Conservation (phyloP, 2,113 vertebrate genomes). For the Nycticorax nycticorax region DNA sequence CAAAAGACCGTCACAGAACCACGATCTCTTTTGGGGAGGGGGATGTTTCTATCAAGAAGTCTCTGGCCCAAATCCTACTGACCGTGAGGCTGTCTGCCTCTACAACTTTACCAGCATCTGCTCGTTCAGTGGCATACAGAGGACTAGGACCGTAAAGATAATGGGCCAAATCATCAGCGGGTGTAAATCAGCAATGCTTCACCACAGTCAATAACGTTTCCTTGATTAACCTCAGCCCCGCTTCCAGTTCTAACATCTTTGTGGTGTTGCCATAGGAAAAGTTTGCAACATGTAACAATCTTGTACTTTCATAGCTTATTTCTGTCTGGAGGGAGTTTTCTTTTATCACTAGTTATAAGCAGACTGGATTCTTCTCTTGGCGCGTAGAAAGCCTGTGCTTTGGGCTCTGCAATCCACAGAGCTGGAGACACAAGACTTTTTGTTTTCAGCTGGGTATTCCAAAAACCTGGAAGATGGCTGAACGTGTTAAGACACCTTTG, state of each 20-base stretch:
- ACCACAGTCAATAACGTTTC: neutral
- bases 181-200: neutral
- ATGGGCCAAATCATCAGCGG: neutral
- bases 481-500: constrained; percentile 56
- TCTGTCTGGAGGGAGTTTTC: constrained; percentile 18
- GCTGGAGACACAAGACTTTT: constrained; percentile 49
- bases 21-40: neutral
- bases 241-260: neutral
- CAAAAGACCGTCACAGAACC: neutral
- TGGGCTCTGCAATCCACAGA: constrained; percentile 25
- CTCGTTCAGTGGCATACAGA: neutral
- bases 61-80: neutral
- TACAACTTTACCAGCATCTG: neutral
- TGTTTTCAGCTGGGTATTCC: constrained; percentile 56
- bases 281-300: neutral
- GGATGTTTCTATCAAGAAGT: neutral
- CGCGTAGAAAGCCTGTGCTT: neutral
- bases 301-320: neutral
- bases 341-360: neutral
- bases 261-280: neutral
- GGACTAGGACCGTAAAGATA: neutral
- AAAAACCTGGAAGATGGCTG: constrained; percentile 54
- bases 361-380: neutral
- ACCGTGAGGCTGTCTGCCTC: neutral
- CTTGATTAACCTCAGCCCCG: neutral